These are phyloP conservation scores for Pogona vitticeps DNA, from an alignment of 2,113 vertebrate genomes.

Conservation along the genomic window DNA sequence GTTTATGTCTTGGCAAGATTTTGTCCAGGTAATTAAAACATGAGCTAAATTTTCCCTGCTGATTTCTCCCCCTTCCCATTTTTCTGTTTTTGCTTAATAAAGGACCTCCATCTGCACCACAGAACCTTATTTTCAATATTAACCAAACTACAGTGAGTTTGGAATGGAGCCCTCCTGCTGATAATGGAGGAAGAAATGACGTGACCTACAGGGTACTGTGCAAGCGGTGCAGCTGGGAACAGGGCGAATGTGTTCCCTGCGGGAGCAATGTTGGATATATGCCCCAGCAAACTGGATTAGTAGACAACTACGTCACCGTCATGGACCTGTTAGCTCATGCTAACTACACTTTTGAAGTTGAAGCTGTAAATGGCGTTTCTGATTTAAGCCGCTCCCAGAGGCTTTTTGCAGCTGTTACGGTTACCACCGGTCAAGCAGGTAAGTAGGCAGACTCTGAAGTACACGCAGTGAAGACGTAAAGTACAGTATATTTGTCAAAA, in stretches of 20 bases:
- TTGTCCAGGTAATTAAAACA: constrained; percentile 58
- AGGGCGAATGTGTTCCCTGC: constrained; percentile 93
- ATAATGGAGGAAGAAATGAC: constrained; percentile 92
- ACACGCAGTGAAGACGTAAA: constrained; percentile 28
- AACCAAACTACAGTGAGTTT: constrained; percentile 96
- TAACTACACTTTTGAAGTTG: constrained; percentile 98
- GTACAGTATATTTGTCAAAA: background rate
- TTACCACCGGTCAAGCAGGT: constrained; percentile 98
- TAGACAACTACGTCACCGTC: constrained; percentile 91
- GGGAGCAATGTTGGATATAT: constrained; percentile 91
- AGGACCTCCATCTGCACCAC: constrained; percentile 97
- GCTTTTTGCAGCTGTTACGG: constrained; percentile 94
- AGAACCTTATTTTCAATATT: constrained; percentile 99
- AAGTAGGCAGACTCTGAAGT: constrained; percentile 68
- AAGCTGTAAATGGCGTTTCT: constrained; percentile 97
- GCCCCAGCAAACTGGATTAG: constrained; percentile 92
- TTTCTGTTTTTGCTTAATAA: constrained; percentile 65
- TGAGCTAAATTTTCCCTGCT: constrained; percentile 12
- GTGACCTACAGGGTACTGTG: constrained; percentile 95
- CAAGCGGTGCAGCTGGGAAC: constrained; percentile 95
- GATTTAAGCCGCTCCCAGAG: constrained; percentile 95
- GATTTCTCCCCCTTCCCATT: constrained; percentile 37
- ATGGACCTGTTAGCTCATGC: constrained; percentile 95
- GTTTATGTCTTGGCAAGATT: constrained; percentile 62
- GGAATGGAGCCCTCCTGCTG: constrained; percentile 95